Conservation (phyloP, 2,888 invertebrate species). For the Portevinia maculata region DNA sequence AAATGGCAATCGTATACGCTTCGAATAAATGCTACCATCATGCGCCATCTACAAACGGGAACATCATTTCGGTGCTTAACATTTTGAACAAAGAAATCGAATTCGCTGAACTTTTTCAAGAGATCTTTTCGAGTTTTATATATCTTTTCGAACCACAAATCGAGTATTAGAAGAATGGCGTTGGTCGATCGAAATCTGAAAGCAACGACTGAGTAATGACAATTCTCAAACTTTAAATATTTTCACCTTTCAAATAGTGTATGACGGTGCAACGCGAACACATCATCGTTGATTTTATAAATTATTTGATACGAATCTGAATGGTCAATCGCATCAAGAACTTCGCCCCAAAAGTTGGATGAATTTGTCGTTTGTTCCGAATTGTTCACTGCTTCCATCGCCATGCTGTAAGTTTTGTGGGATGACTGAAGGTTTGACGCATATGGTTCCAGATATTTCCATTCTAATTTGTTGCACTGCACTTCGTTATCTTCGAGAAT, state of each 20-base stretch:
- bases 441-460: constrained; percentile 84
- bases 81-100: constrained; percentile 76
- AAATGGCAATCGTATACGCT: constrained; percentile 81
- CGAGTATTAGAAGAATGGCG: constrained; percentile 75
- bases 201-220: background rate
- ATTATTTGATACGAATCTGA: constrained; percentile 73
- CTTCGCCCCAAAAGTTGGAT: constrained; percentile 26
- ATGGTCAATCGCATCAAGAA: constrained; percentile 59
- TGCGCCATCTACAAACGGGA: constrained; percentile 58
- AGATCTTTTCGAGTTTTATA: constrained; percentile 69
- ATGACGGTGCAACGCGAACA: constrained; percentile 33
- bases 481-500: constrained; percentile 67
- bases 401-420: constrained; percentile 40
- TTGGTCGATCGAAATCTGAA: constrained; percentile 42
- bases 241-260: constrained; percentile 40
- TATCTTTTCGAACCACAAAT: constrained; percentile 78
- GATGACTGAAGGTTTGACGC: constrained; percentile 76
- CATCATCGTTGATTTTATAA: constrained; percentile 78
- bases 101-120: constrained; percentile 75
- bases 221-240: background rate
- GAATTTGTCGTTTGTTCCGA: constrained; percentile 36
- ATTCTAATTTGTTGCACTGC: constrained; percentile 84
- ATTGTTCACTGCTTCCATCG: constrained; percentile 12
- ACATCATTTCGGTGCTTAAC: constrained; percentile 76
- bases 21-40: constrained; percentile 77